Conservation (phyloP, 2,888 invertebrate genomes). For the Liodrosophila aerea region DNA sequence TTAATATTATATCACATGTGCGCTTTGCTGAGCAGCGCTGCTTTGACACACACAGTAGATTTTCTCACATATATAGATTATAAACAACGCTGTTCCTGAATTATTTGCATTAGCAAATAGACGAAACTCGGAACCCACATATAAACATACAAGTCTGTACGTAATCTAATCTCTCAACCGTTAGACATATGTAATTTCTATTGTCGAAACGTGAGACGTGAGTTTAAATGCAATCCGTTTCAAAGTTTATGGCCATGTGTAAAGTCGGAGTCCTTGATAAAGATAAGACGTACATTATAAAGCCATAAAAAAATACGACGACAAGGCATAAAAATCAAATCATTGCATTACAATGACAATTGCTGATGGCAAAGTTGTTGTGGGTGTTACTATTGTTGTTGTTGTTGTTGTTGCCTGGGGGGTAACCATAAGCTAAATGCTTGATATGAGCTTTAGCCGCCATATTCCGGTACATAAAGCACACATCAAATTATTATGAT, state of each 20-base stretch:
- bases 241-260: conserved; percentile 17
- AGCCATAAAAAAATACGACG: conserved; percentile 52
- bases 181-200: background rate
- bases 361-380: conserved; percentile 20
- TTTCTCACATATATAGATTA: too few relatives aligned
- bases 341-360: conserved; percentile 66
- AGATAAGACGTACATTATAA: conserved; percentile 48
- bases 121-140: too few relatives aligned
- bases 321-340: conserved; percentile 57
- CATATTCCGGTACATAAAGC: conserved; percentile 70
- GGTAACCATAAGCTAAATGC: conserved; percentile 12
- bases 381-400: conserved; percentile 14
- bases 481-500: conserved; percentile 71
- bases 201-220: background rate
- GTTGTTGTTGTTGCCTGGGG: conserved; percentile 1
- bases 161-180: background rate
- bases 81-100: too few relatives aligned
- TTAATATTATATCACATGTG: too few relatives aligned
- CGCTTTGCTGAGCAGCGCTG: too few relatives aligned
- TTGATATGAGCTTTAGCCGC: conserved; percentile 29
- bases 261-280: background rate
- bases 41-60: too few relatives aligned
- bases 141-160: too few relatives aligned
- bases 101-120: too few relatives aligned
- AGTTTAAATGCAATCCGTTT: conserved; percentile 1